Base-by-base conservation (phyloP, 2,888 invertebrate genomes). In the Synergus umbraculus region DNA sequence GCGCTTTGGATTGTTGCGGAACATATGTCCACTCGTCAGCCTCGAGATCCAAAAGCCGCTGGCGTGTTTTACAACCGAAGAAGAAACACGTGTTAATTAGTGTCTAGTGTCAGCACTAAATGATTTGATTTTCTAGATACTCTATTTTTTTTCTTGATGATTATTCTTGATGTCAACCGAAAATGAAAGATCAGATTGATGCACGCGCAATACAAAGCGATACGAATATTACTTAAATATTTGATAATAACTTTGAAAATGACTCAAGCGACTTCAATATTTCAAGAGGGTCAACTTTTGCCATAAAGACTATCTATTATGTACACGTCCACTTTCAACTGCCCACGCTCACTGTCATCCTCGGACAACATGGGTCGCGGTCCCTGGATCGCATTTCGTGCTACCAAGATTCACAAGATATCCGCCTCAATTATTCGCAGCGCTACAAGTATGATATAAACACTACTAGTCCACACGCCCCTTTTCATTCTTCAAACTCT, bases 381-480 rank as follows among this genome's bases (percentile, higher is more conserved):
- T 60, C 60, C 60, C 22, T 60, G 60, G 60, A 60, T 60, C 60
- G 60, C 60, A 60, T 60, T 60, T 60, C 60, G 22, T 63, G 63
- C 63, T 63, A 63, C 63, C 29, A 63, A 81, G 78, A 83, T 65
- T 78, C 77, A 65, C 58, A 76, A 81, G 77, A 80, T 80, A 83
- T 80, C 77, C 67, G 54, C 77, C 66, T 69, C 83, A 78, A 83
- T 83, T 78, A 83, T 83, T 77, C 73, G 65, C 78, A 49, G 65
- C 60, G 76, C 76, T 85, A 65, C 80, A 81, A 66, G 41, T 29
- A 63, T 63, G 63, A 78, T 76, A 76, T 78, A 81, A 81, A 82
- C 46, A 66, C 13, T 13, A 43, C 41, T 9, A 64, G 69, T 77
- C 77, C 77, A 67, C 66, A 77, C 77, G 64, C 22, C 54, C 54